phyloP scores from a whole-genome alignment of 2,797 vertebrate species.

The Taenioides sp. region DNA sequence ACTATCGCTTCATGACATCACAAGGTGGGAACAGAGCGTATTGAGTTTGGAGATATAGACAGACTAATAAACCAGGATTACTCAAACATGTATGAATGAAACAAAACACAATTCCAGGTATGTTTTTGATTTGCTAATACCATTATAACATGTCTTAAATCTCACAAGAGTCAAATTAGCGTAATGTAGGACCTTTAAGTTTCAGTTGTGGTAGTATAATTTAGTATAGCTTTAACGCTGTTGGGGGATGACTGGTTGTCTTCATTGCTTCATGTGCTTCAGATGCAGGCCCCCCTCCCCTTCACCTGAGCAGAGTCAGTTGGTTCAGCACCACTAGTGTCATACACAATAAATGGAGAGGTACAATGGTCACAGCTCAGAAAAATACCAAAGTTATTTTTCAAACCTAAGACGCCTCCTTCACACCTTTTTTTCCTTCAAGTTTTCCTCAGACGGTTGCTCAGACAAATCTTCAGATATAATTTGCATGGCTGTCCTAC shows the following conservation, averaged over 20 bases:
- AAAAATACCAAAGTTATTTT: conserved; percentile 26
- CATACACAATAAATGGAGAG: conserved; percentile 79
- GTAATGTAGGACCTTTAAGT: not conserved
- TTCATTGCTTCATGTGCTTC: conserved; percentile 67
- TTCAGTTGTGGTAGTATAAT: not conserved
- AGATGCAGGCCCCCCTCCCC: conserved; percentile 74
- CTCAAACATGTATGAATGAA: too few relatives aligned
- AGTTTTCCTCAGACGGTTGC: not conserved
- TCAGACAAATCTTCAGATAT: conserved; percentile 7
- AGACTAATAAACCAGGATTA: too few relatives aligned
- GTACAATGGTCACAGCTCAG: conserved; percentile 54
- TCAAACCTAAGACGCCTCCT: not conserved
- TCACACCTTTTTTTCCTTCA: conserved; percentile 4
- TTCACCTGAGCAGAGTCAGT: conserved; percentile 77
- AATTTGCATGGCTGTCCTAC: not conserved
- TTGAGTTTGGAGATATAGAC: too few relatives aligned
- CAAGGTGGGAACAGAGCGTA: too few relatives aligned
- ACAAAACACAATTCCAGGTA: too few relatives aligned
- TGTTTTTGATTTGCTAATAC: too few relatives aligned
- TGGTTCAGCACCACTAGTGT: conserved; percentile 82
- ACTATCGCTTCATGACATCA: too few relatives aligned
- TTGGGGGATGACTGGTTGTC: conserved; percentile 47
- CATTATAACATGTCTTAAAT: too few relatives aligned
- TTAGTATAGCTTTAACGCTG: conserved; percentile 6
- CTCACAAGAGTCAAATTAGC: too few relatives aligned